Conservation (phyloP, 2,113 vertebrate genomes). For the Coryphaenoides rupestris region DNA sequence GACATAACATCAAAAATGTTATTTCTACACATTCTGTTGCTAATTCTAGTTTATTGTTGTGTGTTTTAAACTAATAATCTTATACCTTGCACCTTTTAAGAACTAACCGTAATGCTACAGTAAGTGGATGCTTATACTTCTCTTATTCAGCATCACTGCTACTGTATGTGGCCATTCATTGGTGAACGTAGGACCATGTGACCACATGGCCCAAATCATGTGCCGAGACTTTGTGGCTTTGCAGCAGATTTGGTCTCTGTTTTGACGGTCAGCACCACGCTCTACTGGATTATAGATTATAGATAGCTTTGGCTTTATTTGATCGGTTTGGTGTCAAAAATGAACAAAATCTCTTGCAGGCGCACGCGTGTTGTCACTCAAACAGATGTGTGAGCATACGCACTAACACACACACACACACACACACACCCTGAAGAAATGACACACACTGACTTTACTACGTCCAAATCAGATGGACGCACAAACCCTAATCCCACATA, state of each 20-base stretch:
- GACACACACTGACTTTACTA: too few relatives aligned
- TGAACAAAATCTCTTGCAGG: slow-evolving; percentile 11
- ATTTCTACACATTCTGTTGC: too few relatives aligned
- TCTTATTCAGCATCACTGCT: too few relatives aligned
- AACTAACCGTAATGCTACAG: too few relatives aligned
- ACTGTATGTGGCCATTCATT: slow-evolving; percentile 36
- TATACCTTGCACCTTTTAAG: too few relatives aligned
- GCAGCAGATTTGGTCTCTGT: slow-evolving; percentile 61
- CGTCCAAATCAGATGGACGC: too few relatives aligned
- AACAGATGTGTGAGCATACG: not conserved
- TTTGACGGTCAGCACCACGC: slow-evolving; percentile 39
- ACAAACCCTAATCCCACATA: too few relatives aligned
- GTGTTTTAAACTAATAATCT: too few relatives aligned
- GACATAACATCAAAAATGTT: too few relatives aligned
- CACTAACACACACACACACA: not conserved
- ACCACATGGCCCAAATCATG: slow-evolving; percentile 66
- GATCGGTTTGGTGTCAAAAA: slow-evolving; percentile 51
- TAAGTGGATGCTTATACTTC: too few relatives aligned
- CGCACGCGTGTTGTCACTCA: not conserved
- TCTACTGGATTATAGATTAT: slow-evolving; percentile 67
- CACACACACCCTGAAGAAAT: not conserved
- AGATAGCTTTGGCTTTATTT: slow-evolving; percentile 65
- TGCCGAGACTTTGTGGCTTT: slow-evolving; percentile 59
- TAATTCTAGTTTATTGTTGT: too few relatives aligned
- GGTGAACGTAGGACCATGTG: slow-evolving; percentile 64